phyloP scores from a whole-genome alignment of 2,113 vertebrate genomes.

The Galemys pyrenaicus region DNA sequence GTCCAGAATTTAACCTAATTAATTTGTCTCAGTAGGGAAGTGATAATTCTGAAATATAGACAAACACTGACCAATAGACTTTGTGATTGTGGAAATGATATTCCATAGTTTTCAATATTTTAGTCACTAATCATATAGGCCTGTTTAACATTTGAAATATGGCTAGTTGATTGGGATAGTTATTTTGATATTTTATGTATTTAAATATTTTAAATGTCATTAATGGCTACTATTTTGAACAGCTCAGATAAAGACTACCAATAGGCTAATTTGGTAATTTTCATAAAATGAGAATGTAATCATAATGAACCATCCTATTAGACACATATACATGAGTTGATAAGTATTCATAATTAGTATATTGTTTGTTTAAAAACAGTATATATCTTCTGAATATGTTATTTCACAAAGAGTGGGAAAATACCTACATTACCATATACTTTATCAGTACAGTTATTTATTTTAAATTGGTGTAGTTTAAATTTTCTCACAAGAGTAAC shows the following conservation, averaged over 20 bases:
- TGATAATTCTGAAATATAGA: constrained; percentile 28
- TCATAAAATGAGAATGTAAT: neutral
- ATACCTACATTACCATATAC: neutral
- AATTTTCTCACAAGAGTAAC: constrained; percentile 21
- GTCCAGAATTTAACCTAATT: neutral
- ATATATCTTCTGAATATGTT: neutral
- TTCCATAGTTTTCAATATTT: neutral
- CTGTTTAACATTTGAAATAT: neutral
- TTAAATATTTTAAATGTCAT: constrained; percentile 25
- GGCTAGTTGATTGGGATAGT: neutral
- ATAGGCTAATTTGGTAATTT: neutral
- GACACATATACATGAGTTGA: neutral
- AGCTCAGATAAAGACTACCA: neutral
- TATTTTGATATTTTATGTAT: constrained; percentile 35
- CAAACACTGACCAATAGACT: neutral
- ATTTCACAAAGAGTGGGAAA: neutral
- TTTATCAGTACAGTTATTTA: neutral
- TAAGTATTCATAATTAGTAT: constrained; percentile 32
- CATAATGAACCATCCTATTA: neutral
- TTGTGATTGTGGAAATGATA: neutral
- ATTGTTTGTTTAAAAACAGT: constrained; percentile 14
- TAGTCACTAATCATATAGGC: neutral
- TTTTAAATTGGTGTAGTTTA: neutral
- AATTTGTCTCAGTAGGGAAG: neutral
- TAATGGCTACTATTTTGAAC: neutral